Conservation (phyloP, 2,113 vertebrate genomes). For the Procavia capensis region DNA sequence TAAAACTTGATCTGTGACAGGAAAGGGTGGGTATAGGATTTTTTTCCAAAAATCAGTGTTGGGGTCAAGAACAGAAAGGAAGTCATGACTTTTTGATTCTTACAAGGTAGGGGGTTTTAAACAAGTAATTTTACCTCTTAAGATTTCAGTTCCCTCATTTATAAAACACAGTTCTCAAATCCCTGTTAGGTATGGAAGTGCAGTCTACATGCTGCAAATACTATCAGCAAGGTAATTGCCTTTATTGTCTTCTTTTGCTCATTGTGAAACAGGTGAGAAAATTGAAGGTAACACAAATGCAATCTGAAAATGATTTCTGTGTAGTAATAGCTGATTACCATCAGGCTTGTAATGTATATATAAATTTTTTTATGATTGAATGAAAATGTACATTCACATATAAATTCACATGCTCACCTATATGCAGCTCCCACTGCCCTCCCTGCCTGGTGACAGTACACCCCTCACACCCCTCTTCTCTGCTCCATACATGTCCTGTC, state of each 20-base stretch:
- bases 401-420: no score
- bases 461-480: no score
- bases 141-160: neutral
- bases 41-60: neutral
- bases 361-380: no score
- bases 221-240: neutral
- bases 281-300: neutral
- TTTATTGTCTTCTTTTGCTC: neutral
- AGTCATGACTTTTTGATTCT: neutral
- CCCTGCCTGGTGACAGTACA: no score
- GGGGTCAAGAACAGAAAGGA: neutral
- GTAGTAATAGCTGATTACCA: neutral
- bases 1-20: neutral
- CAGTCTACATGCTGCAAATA: neutral
- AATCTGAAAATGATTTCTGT: neutral
- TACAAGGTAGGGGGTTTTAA: neutral
- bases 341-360: no score
- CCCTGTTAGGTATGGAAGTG: neutral
- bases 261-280: neutral
- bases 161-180: neutral
- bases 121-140: neutral
- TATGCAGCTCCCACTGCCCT: no score
- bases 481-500: no score
- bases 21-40: neutral
- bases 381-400: no score